A percentile compares a stretch with the other conserved stretches of the same genome.
Evolutionary conservation across 2,888 invertebrate species (phyloP).

Genomic region (Cryptus armator): DNA sequence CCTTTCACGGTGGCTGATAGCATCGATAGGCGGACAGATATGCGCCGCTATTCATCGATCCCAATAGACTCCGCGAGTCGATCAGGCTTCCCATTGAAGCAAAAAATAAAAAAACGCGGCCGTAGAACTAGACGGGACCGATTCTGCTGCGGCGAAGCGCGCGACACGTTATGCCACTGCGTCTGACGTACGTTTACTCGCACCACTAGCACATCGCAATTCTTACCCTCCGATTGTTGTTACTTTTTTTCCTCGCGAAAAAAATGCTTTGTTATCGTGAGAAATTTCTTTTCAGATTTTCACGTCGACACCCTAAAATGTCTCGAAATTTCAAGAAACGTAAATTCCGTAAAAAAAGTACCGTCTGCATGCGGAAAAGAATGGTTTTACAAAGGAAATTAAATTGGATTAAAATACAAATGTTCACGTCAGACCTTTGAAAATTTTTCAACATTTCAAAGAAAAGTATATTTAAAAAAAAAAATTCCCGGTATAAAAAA

Average conservation of each 20-base stretch:
- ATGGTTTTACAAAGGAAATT: too few relatives aligned
- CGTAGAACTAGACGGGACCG: slow-evolving; percentile 6
- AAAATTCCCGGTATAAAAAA: too few relatives aligned
- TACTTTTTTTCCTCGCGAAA: not conserved
- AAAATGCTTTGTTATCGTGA: not conserved
- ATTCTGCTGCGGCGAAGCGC: slow-evolving; percentile 9
- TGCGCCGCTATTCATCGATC: slow-evolving; percentile 60
- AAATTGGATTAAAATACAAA: too few relatives aligned
- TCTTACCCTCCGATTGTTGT: not conserved
- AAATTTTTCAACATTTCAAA: too few relatives aligned
- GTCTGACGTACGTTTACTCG: slow-evolving; percentile 41
- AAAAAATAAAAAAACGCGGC: slow-evolving; percentile 32
- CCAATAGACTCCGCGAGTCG: slow-evolving; percentile 56
- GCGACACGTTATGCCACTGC: slow-evolving; percentile 14
- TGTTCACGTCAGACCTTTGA: too few relatives aligned
- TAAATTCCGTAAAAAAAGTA: too few relatives aligned
- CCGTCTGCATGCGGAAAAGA: too few relatives aligned
- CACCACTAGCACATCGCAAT: slow-evolving; percentile 2
- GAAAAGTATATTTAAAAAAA: too few relatives aligned
- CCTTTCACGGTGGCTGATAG: slow-evolving; percentile 37
- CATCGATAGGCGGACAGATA: slow-evolving; percentile 53
- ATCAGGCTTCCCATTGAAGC: slow-evolving; percentile 52
- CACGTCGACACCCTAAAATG: not conserved
- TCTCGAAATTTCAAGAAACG: too few relatives aligned
- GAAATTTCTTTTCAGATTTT: not conserved